A percentile compares a stretch with the other conserved stretches of the same genome.
Conservation (phyloP, 1,140 invertebrate species). For the Cryptotermes secundus region DNA sequence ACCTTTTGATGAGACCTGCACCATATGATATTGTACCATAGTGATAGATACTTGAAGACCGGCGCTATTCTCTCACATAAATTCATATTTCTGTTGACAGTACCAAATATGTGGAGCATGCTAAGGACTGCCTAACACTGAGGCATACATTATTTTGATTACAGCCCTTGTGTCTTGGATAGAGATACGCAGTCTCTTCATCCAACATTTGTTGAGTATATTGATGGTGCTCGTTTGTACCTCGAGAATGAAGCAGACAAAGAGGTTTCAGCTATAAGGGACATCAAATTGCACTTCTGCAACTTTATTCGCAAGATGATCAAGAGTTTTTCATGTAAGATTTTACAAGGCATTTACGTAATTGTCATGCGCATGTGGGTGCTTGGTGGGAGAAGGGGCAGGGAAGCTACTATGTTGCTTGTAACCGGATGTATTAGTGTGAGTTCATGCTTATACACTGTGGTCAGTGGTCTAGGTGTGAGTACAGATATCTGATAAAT, state of each 20-base stretch:
- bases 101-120: no score
- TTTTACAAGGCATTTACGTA: constrained; percentile 21
- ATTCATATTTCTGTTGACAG: no score
- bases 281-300: constrained; percentile 92
- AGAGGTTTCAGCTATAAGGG: constrained; percentile 72
- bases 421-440: no score
- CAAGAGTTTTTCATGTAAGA: constrained; percentile 84
- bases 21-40: no score
- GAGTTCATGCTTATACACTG: no score
- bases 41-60: no score
- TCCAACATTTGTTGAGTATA: constrained; percentile 88
- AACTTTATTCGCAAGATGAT: constrained; percentile 92
- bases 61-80: no score
- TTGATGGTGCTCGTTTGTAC: constrained; percentile 90
- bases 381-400: neutral
- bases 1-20: no score
- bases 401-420: no score
- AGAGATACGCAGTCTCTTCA: constrained; percentile 78
- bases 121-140: no score
- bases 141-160: constrained; percentile 36
- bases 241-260: constrained; percentile 90
- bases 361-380: neutral
- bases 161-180: constrained; percentile 79
- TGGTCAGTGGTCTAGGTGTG: no score
- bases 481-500: no score